Percentiles rank a stretch among this genome's conserved stretches.
These are phyloP conservation scores for Oceanites oceanicus DNA, from an alignment of 2,113 vertebrate genomes.

Conservation along the genomic window DNA sequence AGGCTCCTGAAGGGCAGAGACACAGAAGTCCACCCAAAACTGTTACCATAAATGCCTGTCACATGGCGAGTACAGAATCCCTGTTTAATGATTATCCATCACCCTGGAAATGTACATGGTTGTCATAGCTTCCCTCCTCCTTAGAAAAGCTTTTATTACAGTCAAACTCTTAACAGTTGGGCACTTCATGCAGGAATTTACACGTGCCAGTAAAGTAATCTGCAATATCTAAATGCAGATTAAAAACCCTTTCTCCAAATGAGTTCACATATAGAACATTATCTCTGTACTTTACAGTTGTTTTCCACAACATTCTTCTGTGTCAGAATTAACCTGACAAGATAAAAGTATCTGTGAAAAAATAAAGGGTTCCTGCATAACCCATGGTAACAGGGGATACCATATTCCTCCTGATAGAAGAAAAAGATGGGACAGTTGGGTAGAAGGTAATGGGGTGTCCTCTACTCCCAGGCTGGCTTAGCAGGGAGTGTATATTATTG, in stretches of 20 bases:
- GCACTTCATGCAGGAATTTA: constrained; percentile 22
- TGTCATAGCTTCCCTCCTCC: not conserved
- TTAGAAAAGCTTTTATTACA: constrained; percentile 10
- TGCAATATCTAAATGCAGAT: not conserved
- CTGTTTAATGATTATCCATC: not conserved
- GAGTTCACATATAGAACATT: not conserved
- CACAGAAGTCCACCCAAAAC: not conserved
- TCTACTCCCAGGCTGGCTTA: not conserved
- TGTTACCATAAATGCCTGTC: not conserved
- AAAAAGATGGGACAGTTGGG: not conserved
- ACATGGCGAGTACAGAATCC: not conserved
- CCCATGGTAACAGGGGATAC: not conserved
- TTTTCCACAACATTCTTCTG: not conserved
- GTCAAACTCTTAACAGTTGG: not conserved
- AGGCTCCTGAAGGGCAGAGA: not conserved
- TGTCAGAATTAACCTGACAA: not conserved
- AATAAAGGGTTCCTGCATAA: not conserved
- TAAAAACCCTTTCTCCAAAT: not conserved
- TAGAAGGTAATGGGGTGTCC: not conserved
- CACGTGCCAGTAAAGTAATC: constrained; percentile 29
- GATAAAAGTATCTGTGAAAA: not conserved
- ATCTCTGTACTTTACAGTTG: not conserved
- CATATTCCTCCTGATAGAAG: not conserved
- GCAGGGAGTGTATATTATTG: not conserved
- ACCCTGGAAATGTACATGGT: not conserved